Evolutionary conservation across 2,113 vertebrate genomes (phyloP), one percentile per base, ranked within the genome.

Genomic region (Merops nubicus): DNA sequence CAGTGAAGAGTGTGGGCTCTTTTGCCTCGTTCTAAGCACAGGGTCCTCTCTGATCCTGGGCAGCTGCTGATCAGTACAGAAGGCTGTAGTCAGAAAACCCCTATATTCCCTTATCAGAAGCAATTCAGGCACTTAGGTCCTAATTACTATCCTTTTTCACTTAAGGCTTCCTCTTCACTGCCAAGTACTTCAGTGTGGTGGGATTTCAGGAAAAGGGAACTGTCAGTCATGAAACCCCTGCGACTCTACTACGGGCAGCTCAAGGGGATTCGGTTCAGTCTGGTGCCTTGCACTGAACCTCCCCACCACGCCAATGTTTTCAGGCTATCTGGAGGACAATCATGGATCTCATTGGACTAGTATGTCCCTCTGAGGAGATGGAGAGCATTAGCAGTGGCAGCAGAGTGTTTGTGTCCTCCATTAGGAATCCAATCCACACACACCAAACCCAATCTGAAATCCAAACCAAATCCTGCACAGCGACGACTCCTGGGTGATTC

Each of bases 341-440:
- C 54, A 6, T 16, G 57, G 31, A 13, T 63, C 40, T 78, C 14
- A 7, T 5, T 7, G 20, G 54, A 59, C 31, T 33, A 1, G 0
- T 42, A 6, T 25, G 9, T 51, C 25, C 21, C 36, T 26, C 21
- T 22, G 14, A 50, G 57, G 45, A 80, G 42, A 51, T 5, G 28
- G 29, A 50, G 47, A 57, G 17, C 18, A 28, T 47, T 53, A 47
- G 10, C 0, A 3, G 34, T 38, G 16, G 13, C 29, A 42, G 40
- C 18, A 57, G 84, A 78, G 33, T 12, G 3, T 34, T 13, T 33
- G 29, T 18, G 36, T 34, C 29, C 43, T 84, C 25, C 31, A n/a
- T 18, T 74, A 74, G 34, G 19, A 85, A 8, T n/a, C 26, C 33
- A 67, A 47, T 5, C 33, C 2, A 2, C 16, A 28, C 40, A 40